Base-by-base conservation (phyloP, 2,113 vertebrate genomes). In the Psettodes erumei region DNA sequence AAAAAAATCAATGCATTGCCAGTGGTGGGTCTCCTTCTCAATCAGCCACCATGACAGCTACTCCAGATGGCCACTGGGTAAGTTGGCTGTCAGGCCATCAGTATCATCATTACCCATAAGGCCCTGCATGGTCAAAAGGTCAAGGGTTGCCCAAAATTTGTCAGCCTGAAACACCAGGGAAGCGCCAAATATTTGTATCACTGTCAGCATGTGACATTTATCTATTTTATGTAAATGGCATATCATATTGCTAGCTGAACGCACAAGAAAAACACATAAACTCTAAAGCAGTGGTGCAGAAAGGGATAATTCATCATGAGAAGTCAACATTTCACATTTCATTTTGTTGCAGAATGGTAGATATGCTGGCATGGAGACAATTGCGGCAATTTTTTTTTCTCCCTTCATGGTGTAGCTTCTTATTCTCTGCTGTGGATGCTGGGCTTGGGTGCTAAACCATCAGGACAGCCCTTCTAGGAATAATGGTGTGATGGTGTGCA, bases 61-160 rank as follows among this genome's bases (percentile, higher is more conserved):
- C 89, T 91, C 92, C 92, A 94, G 93, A 94, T 94, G 93, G 92
- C 92, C 86, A 84, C 83, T 89, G 92, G 90, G 86, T 73, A 79
- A 84, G 84, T 73, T 85, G 82, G 82, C 82, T 90, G 90, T 90
- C 90, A 91, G 87, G 72, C 85, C 81, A 94, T 93, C 92, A 93
- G 89, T 84, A 89, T 91, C 88, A 92, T 93, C 88, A 93, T 89
- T 92, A 90, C 90, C 91, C 91, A 92, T 87, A 91, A 92, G 86
- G 85, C 86, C 65, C 75, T 2, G 65, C 79, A 30, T 21, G 85
- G 89, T 91, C 88, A 88, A 90, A 91, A 90, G 90, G 89, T 92
- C 85, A 91, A 75, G 73, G 85, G 85, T 85, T 73, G 74, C 78
- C 58, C 83, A 83, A 85, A 75, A 89, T 91, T 82, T 88, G 85